Evolutionary conservation across 2,888 invertebrate species (phyloP).

Genomic region (Pyrgus malvae): DNA sequence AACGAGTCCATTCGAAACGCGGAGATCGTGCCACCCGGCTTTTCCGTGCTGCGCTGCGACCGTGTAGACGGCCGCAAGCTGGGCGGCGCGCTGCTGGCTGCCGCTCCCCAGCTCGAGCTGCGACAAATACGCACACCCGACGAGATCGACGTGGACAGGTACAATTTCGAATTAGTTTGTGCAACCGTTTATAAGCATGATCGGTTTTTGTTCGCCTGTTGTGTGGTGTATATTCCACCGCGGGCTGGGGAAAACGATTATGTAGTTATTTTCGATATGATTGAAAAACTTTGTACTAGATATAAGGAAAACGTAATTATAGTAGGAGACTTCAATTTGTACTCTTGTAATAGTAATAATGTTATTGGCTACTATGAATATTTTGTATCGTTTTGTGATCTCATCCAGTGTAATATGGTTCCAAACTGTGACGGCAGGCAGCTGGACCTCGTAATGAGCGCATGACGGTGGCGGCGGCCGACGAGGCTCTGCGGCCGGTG

Average conservation of each 20-base stretch:
- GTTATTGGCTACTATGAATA: slow-evolving; percentile 30
- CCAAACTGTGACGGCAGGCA: slow-evolving; percentile 26
- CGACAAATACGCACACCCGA: slow-evolving; percentile 11
- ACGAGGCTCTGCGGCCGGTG: slow-evolving; percentile 29
- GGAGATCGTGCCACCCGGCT: not conserved
- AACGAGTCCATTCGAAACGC: not conserved
- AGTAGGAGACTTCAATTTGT: slow-evolving; percentile 31
- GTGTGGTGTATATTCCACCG: slow-evolving; percentile 35
- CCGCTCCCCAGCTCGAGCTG: slow-evolving; percentile 27
- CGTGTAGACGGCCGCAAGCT: slow-evolving; percentile 8
- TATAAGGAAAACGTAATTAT: slow-evolving; percentile 19
- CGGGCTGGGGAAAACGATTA: slow-evolving; percentile 30
- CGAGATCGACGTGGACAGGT: slow-evolving; percentile 8
- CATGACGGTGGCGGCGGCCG: slow-evolving; percentile 20
- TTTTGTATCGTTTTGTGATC: slow-evolving; percentile 33
- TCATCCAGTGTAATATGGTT: slow-evolving; percentile 30
- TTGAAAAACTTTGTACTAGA: slow-evolving; percentile 30
- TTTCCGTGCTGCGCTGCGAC: slow-evolving; percentile 2
- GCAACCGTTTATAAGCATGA: slow-evolving; percentile 23
- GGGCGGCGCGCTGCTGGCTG: slow-evolving; percentile 23
- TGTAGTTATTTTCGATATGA: slow-evolving; percentile 27
- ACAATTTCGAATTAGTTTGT: slow-evolving; percentile 34
- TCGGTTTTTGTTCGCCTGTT: slow-evolving; percentile 28
- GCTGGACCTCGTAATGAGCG: not conserved
- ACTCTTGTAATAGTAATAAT: slow-evolving; percentile 14